A percentile compares a stretch with the other conserved stretches of the same genome.
phyloP scores from a whole-genome alignment of 2,113 vertebrate species.

The Lanius ludovicianus region DNA sequence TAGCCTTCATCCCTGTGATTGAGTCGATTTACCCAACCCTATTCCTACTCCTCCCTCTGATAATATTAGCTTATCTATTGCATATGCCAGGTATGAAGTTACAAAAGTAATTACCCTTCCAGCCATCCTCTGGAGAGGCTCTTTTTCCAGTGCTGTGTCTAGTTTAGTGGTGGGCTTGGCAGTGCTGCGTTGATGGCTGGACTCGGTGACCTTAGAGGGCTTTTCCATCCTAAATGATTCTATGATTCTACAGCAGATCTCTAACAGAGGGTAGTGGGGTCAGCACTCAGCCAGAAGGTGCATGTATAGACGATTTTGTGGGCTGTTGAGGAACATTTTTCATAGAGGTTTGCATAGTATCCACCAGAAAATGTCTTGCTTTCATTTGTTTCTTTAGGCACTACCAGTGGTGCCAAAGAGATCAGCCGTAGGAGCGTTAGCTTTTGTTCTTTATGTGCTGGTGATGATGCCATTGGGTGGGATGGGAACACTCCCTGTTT shows the following conservation, averaged over 20 bases:
- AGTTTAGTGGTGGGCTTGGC: neutral
- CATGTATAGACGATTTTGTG: neutral
- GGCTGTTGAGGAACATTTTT: neutral
- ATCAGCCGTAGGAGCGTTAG: accelerated
- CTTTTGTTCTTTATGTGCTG: neutral
- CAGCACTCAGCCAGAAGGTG: neutral
- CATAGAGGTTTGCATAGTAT: accelerated
- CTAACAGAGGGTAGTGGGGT: neutral
- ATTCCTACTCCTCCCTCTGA: neutral
- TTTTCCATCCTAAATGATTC: neutral
- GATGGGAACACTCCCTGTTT: neutral
- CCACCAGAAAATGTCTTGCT: neutral
- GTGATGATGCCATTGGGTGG: neutral
- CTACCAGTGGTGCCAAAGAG: neutral
- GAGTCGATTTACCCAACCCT: neutral
- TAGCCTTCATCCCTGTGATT: neutral
- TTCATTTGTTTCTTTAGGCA: neutral
- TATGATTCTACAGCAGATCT: neutral
- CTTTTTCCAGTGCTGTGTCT: neutral
- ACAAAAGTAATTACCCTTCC: neutral
- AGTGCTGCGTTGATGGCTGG: neutral
- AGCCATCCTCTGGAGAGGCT: neutral
- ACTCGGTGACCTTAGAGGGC: neutral
- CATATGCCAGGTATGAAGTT: neutral
- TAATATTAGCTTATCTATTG: neutral